A percentile compares a stretch with the other conserved stretches of the same genome.
These are phyloP conservation scores for Drosophila anomalipes DNA, from an alignment of 2,888 invertebrate genomes.

Conservation along the genomic window DNA sequence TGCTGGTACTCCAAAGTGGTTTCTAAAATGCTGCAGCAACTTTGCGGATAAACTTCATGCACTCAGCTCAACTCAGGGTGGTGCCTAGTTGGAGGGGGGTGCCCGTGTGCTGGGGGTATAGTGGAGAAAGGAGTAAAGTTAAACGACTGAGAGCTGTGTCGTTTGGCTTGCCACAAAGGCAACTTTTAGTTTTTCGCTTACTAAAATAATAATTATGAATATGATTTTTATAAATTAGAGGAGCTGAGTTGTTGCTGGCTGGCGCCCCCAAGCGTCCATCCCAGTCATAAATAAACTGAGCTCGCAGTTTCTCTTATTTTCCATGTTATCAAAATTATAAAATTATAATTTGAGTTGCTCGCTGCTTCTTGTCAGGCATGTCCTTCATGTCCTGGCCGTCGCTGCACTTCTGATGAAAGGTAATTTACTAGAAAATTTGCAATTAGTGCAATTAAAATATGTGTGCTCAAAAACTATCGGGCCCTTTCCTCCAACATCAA, in stretches of 20 bases:
- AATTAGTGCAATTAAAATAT: constrained; percentile 79
- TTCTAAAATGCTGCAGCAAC: constrained; percentile 33
- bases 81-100: not conserved
- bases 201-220: constrained; percentile 77
- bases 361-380: constrained; percentile 22
- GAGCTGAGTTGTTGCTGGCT: constrained; percentile 8
- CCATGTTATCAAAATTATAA: constrained; percentile 69
- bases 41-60: constrained; percentile 55
- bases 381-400: constrained; percentile 26
- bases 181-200: constrained; percentile 71
- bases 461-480: constrained; percentile 51
- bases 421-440: constrained; percentile 82
- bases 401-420: constrained; percentile 62
- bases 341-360: constrained; percentile 58
- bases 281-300: constrained; percentile 28
- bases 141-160: constrained; percentile 25
- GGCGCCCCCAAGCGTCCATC: constrained; percentile 23
- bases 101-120: not conserved
- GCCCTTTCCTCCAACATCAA: not conserved
- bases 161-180: constrained; percentile 36
- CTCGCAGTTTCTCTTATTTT: constrained; percentile 48
- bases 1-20: constrained; percentile 41
- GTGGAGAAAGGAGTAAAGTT: constrained; percentile 2
- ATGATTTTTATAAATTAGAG: constrained; percentile 63
- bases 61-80: constrained; percentile 5